Evolutionary conservation across 1,140 invertebrate species (phyloP), one percentile per base, ranked within the genome.

Genomic region (Eumeta japonica): DNA sequence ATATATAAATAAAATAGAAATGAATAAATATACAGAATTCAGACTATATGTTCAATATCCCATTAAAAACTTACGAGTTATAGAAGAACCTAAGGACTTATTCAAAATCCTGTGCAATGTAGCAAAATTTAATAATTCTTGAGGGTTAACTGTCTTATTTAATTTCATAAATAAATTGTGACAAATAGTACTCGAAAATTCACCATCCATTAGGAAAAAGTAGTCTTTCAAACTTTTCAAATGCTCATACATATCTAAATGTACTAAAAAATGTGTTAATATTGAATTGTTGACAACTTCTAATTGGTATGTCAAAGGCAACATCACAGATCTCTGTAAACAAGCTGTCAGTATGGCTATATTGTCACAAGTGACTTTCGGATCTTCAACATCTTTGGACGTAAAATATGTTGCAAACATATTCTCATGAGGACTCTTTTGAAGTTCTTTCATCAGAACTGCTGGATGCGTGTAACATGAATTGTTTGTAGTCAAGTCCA

Each of bases 181-280:
- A 10, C 83, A 85, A 2, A 90, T 78, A 39, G 79, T 81, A 14
- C 79, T 81, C 1, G 83, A 82, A 59, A 88, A 90, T 55, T 89
- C 85, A 1, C 87, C 87, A 46, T 89, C 86, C 57, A 88, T 67
- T 5, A 90, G 50, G 43, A 89, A 88, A 55, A 86, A 89, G 36
- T 85, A 88, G 50, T 85, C 83, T 7, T 85, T 76, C 1, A 90
- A 54, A 55, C 81, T 85, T 11, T 81, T 80, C 12, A 90, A 68
- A 60, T 89, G 86, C 9, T 81, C 78, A 10, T 87, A 76, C 46
- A 86, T 78, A 28, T 83, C 76, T 7, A 83, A 64, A 37, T 88
- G 82, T 1, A 83, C 67, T 0, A 89, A 61, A 39, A 86, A 82
- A 50, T 85, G 81, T 32, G 84, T 84, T 20, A 89, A 64, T 11